phyloP scores from a whole-genome alignment of 2,113 vertebrate genomes.

The Mobula birostris region DNA sequence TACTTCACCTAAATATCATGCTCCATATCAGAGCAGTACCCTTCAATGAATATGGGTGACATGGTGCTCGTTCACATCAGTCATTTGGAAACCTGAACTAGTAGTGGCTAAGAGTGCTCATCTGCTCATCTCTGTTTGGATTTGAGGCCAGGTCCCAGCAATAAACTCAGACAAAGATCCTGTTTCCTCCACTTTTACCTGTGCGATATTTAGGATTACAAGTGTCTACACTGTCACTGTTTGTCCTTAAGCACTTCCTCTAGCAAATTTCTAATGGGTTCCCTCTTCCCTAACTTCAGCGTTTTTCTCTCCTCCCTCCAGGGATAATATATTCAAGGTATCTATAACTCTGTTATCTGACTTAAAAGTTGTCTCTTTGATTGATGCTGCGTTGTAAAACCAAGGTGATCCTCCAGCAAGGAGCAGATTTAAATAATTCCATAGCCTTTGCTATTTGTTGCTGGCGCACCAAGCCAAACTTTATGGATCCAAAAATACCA shows the following conservation, averaged over 20 bases:
- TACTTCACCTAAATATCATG: neutral
- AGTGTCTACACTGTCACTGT: neutral
- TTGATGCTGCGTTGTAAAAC: neutral
- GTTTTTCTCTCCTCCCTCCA: too few relatives aligned
- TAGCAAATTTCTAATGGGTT: neutral
- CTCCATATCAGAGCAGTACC: neutral
- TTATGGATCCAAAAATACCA: slow-evolving; percentile 9
- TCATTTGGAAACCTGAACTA: neutral
- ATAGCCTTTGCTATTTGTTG: neutral
- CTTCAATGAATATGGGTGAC: neutral
- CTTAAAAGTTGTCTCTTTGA: neutral
- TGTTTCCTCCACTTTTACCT: neutral
- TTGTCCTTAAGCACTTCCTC: neutral
- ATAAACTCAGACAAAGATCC: neutral
- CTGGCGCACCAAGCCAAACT: neutral
- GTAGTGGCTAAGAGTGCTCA: neutral
- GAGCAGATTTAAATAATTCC: neutral
- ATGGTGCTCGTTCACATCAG: neutral
- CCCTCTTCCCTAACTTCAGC: neutral
- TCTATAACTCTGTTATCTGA: neutral
- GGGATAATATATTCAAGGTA: neutral
- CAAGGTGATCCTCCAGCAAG: neutral
- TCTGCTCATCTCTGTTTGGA: neutral
- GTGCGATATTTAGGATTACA: neutral
- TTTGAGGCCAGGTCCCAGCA: neutral